Conservation (phyloP, 2,797 vertebrate genomes). For the Philypnodon macrostomus region DNA sequence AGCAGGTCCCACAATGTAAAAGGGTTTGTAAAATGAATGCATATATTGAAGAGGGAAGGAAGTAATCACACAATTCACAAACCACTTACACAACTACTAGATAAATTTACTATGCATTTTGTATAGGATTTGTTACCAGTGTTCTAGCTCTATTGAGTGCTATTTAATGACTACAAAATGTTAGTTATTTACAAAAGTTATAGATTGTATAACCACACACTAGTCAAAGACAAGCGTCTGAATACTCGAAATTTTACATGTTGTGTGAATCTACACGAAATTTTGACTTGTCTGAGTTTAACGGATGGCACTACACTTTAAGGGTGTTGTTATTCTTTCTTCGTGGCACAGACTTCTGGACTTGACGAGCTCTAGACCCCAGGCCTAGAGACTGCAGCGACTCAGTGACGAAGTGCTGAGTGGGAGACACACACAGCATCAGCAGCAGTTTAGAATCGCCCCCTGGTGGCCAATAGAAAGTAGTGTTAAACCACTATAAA, state of each 20-base stretch:
- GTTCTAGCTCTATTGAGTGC: too few relatives aligned
- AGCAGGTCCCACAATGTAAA: background rate
- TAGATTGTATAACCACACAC: too few relatives aligned
- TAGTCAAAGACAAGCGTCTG: too few relatives aligned
- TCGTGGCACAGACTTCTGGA: constrained; percentile 67
- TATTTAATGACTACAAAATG: too few relatives aligned
- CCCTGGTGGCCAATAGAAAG: constrained; percentile 65
- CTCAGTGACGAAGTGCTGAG: constrained; percentile 77
- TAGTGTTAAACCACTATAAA: background rate
- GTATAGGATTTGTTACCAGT: too few relatives aligned
- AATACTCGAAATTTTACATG: too few relatives aligned
- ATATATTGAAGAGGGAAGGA: background rate
- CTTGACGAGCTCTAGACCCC: constrained; percentile 76
- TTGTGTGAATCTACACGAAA: too few relatives aligned
- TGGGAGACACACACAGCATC: constrained; percentile 84
- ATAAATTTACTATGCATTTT: too few relatives aligned
- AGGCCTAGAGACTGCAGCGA: constrained; percentile 83
- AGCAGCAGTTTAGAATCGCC: constrained; percentile 85
- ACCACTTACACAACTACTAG: too few relatives aligned
- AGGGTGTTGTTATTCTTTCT: constrained; percentile 65
- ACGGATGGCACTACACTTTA: constrained; percentile 53
- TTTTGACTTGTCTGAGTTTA: too few relatives aligned
- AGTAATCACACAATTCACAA: background rate
- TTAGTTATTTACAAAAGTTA: too few relatives aligned
- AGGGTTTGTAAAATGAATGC: background rate